Evolutionary conservation across 2,888 invertebrate genomes (phyloP), one percentile per base, ranked within the genome.

Genomic region (Amphipyra tragopoginis): DNA sequence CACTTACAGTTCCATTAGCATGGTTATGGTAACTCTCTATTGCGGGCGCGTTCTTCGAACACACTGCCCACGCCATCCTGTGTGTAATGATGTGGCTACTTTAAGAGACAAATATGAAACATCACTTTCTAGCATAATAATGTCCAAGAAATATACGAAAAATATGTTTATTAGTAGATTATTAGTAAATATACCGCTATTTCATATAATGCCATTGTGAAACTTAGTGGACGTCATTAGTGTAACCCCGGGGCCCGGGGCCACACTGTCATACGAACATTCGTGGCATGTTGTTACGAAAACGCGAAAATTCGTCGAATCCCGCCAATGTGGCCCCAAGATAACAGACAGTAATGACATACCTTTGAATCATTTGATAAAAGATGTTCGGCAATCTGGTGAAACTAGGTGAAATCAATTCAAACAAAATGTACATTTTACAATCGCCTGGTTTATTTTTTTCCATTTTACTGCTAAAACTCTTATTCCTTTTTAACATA

Each of bases 391-490:
- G 39, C 7, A 15, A 29, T 29, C 34, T 44, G 36, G 49, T 70
- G 34, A 45, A 43, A 44, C 33, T 21, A 63, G 77, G 80, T 60
- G 54, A 65, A 56, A 76, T 64, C 42, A 81, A 88, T 74, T 81
- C 70, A 89, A 89, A 90, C 85, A 88, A 87, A 86, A 63, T 64
- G 54, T 80, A 76, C 78, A 82, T 89, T 88, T 90, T 87, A 86
- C 84, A 91, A 93, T 93, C 93, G 92, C 92, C 93, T 85, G 87
- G 77, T 93, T 93, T 91, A 93, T 92, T 91, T 84, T 21, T 87
- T 84, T 80, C 80, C 84, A 81, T 86, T 88, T 90, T 89, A 88
- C 83, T 86, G 84, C 91, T 92, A 91, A 86, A 87, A 83, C 85
- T 89, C 85, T 87, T 87, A 85, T 86, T 83, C 72, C 82, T 86